A percentile compares a stretch with the other conserved stretches of the same genome.
These are phyloP conservation scores for Rhinoderma darwinii DNA, from an alignment of 2,113 vertebrate genomes.

Conservation along the genomic window DNA sequence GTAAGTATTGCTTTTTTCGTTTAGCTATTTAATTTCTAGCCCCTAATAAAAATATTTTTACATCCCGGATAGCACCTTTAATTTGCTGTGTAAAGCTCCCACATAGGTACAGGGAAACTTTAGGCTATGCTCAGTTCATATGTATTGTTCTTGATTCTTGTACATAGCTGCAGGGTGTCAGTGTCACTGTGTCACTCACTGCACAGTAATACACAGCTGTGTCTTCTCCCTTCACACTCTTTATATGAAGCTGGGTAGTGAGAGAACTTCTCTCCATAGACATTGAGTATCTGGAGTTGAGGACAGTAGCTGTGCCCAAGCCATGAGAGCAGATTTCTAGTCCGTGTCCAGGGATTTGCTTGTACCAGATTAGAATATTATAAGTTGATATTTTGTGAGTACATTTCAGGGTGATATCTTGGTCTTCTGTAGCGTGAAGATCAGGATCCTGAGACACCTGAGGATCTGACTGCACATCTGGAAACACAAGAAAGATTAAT, in stretches of 20 bases:
- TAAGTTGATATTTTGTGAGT: not conserved
- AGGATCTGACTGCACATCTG: conserved; percentile 6
- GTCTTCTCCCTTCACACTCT: not conserved
- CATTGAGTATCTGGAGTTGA: not conserved
- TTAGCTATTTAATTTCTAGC: too few species aligned
- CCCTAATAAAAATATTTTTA: too few species aligned
- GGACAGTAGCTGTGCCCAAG: not conserved
- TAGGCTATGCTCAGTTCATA: too few species aligned
- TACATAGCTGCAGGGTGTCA: not conserved
- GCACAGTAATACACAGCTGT: conserved; percentile 32
- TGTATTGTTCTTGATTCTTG: too few species aligned
- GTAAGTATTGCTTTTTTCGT: too few species aligned
- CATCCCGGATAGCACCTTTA: too few species aligned
- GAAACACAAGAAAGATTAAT: not conserved
- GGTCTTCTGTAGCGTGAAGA: not conserved
- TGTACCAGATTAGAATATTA: conserved; percentile 25
- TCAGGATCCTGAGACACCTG: not conserved
- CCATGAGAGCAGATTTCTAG: conserved; percentile 23
- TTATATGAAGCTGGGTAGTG: not conserved
- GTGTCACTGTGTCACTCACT: conserved; percentile 16
- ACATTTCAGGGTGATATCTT: conserved; percentile 20
- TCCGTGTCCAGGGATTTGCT: conserved; percentile 34
- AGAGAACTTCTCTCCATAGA: not conserved
- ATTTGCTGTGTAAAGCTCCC: too few species aligned
- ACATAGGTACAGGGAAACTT: too few species aligned